Base-by-base conservation (phyloP, 1,140 invertebrate species). In the Manduca sexta region DNA sequence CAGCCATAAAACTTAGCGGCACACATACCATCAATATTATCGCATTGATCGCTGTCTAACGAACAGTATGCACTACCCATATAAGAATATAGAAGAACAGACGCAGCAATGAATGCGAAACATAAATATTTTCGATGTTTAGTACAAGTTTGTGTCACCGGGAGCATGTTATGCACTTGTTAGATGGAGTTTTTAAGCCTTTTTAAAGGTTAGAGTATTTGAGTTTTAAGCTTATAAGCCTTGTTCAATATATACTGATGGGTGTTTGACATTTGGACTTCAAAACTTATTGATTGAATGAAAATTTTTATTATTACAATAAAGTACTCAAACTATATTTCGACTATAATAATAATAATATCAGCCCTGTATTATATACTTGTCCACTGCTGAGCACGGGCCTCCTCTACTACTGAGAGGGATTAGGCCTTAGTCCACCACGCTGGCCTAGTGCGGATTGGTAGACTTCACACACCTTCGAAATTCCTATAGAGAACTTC, bases 1-100 rank as follows among this genome's bases (percentile, higher is more conserved):
- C 58, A 69, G 57, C 65, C 56, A 61, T 66, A 69, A 67, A 65
- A 62, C 52, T 52, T 45, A 56, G 39, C 18, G 38, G 49, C 61
- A 56, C 60, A 49, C 38, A 52, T 58, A 55, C 52, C 52, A 49
- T 61, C 59, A 61, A 45, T 48, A 51, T 31, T 18, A 53, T 50
- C 56, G 58, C 50, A 41, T 53, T 57, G 56, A 35, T 34, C 11
- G 40, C 17, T 43, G 45, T 64, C 54, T 62, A 66, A 62, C 42
- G 54, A 14, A 41, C 14, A 26, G n/a, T 52, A 49, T 49, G 33
- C 18, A 35, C 29, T 26, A 7, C 13, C 16, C 16, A n/a, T 34
- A 12, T 12, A 11, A 18, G 16, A 4, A n/a, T 10, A 13, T 35
- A 1, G 17, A n/a, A 4, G 16, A 21, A n/a, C 18, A 49, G 45